Base-by-base conservation (phyloP, 2,888 invertebrate species). In the Melanostoma scalare region DNA sequence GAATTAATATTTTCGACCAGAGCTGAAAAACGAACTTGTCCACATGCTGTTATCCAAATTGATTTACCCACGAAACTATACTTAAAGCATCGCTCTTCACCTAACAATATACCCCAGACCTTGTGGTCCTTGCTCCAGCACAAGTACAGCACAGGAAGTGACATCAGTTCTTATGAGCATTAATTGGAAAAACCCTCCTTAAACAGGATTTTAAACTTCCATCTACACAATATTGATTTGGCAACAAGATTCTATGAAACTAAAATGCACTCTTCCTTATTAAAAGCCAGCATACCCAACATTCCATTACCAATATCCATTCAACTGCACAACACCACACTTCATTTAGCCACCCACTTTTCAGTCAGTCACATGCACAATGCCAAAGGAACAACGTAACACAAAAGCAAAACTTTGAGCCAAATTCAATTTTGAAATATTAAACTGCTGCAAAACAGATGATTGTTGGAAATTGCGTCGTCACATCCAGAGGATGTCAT, bases 401-500 rank as follows among this genome's bases (percentile, higher is more conserved):
- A 75, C 71, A 67, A 48, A 63, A 67, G 56, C 52, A 56, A 55
- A 78, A 56, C 73, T 78, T 69, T 82, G 20, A 58, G 36, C 44
- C 36, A 74, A 78, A 82, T 68, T 82, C 68, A 82, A 82, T 82
- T 82, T 73, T 58, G 52, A 77, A 68, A 73, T 65, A 73, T 67
- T 61, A 77, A 73, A 78, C 73, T 71, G 20, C 20, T 20, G 75
- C 71, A 76, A 75, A 63, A 67, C 65, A 71, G 82, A 82, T 73
- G 82, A 82, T 69, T 73, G 72, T 77, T 33, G 68, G 78, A 81
- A 77, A 69, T 69, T 82, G 68, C 69, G 61, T 78, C 56, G 82
- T 82, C 82, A 78, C 56, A 76, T 65, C 55, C 77, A 82, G 73
- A 68, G 36, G 38, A 56, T 56, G 42, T 36, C 48, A 53, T 50